Evolutionary conservation across 1,140 invertebrate genomes (phyloP).

Genomic region (Bombus terrestris): DNA sequence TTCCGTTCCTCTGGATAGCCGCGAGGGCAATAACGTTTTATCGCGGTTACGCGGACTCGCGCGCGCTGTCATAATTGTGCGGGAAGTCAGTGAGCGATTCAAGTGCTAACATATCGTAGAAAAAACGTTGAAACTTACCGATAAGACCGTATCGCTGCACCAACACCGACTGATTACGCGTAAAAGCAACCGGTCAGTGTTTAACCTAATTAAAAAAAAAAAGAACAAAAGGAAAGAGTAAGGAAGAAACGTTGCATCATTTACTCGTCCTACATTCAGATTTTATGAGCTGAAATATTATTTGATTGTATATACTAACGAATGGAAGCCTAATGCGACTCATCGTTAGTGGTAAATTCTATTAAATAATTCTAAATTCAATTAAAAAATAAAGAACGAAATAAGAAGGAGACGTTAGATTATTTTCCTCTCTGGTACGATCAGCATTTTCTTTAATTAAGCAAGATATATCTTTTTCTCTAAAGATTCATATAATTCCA

Average conservation of each 20-base stretch:
- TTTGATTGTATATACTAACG: background rate
- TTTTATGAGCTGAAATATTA: background rate
- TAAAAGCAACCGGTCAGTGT: background rate
- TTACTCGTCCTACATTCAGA: background rate
- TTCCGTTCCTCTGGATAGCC: conserved; percentile 23
- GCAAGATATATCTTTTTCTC: background rate
- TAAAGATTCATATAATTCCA: background rate
- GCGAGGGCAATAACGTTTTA: conserved; percentile 18
- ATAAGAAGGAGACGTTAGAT: background rate
- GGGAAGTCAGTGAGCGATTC: background rate
- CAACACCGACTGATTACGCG: background rate
- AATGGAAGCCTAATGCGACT: background rate
- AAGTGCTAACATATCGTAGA: background rate
- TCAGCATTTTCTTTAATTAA: background rate
- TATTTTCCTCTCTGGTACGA: too few species aligned
- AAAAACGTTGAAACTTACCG: background rate
- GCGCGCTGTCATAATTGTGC: background rate
- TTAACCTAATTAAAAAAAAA: background rate
- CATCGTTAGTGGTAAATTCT: background rate
- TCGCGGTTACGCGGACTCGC: background rate
- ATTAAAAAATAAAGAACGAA: background rate
- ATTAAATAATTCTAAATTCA: background rate
- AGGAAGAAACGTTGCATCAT: background rate
- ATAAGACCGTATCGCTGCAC: conserved; percentile 10
- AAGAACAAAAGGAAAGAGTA: background rate